phyloP scores from a whole-genome alignment of 2,888 invertebrate genomes.

The Galerucella calmariensis region DNA sequence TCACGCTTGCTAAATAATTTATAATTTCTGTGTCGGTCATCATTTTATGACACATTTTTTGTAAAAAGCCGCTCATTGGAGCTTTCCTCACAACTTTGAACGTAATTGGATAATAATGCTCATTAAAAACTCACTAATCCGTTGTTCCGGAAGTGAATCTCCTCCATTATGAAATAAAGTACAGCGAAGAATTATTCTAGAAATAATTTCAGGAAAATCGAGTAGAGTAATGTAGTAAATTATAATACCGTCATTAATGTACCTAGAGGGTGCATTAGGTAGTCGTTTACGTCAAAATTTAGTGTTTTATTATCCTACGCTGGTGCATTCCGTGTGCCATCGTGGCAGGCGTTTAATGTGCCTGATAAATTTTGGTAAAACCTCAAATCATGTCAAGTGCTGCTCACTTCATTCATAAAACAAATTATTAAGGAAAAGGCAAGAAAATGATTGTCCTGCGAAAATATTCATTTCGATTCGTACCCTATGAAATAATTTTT shows the following conservation, averaged over 20 bases:
- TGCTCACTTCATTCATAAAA: neutral
- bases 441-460: too few species aligned
- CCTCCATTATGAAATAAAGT: neutral
- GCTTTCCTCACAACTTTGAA: too few species aligned
- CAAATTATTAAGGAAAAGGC: too few species aligned
- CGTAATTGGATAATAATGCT: neutral
- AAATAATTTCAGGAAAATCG: slow-evolving; percentile 18
- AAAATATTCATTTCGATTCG: too few species aligned
- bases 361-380: slow-evolving; percentile 29
- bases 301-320: slow-evolving; percentile 31
- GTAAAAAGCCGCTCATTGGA: too few species aligned
- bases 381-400: neutral
- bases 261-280: slow-evolving; percentile 35
- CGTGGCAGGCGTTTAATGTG: slow-evolving; percentile 5
- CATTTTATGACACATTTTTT: too few species aligned
- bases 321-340: slow-evolving; percentile 19
- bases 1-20: too few species aligned
- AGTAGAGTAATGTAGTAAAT: slow-evolving; percentile 32
- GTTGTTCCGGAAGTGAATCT: neutral
- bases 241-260: slow-evolving; percentile 34
- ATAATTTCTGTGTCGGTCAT: too few species aligned
- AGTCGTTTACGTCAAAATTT: slow-evolving; percentile 37
- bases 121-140: slow-evolving; percentile 7
- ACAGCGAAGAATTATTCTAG: slow-evolving; percentile 11
- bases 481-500: too few species aligned